Conservation (phyloP, 1,140 invertebrate genomes). For the Drosophila varians region DNA sequence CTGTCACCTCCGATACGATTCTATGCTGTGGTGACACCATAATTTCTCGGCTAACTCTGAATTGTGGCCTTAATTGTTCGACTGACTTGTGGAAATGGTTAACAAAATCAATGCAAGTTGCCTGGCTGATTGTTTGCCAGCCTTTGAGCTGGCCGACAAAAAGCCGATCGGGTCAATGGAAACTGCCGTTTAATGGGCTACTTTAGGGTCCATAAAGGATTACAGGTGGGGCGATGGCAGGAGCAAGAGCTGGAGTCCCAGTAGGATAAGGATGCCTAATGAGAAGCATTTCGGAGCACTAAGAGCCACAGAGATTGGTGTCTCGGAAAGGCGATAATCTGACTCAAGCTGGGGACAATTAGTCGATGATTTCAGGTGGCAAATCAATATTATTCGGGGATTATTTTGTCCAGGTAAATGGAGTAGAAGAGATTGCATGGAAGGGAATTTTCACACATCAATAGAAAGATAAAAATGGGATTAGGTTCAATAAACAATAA, state of each 20-base stretch:
- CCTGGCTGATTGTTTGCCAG: constrained; percentile 56
- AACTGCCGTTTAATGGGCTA: constrained; percentile 74
- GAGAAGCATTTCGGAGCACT: constrained; percentile 40
- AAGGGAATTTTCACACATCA: not conserved
- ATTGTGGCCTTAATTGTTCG: constrained; percentile 77
- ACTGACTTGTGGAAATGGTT: constrained; percentile 38
- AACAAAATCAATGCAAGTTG: constrained; percentile 71
- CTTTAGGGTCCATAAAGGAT: constrained; percentile 63
- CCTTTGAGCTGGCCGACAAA: constrained; percentile 71
- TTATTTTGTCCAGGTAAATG: constrained; percentile 24
- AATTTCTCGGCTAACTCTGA: constrained; percentile 73
- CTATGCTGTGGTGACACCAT: constrained; percentile 71
- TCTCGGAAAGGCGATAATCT: constrained; percentile 51
- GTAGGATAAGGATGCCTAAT: constrained; percentile 62
- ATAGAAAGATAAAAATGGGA: not conserved
- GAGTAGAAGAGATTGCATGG: constrained; percentile 11
- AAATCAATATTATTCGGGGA: constrained; percentile 47
- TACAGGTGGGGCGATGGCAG: constrained; percentile 16
- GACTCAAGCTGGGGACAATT: constrained; percentile 39
- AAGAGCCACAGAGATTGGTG: constrained; percentile 19
- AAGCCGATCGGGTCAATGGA: constrained; percentile 36
- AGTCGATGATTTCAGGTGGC: constrained; percentile 47
- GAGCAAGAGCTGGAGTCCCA: constrained; percentile 9
- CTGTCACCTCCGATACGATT: constrained; percentile 51
- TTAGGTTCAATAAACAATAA: not conserved